Evolutionary conservation across 2,888 invertebrate species (phyloP), one percentile per base, ranked within the genome.

Genomic region (Heterodera filipjevi): DNA sequence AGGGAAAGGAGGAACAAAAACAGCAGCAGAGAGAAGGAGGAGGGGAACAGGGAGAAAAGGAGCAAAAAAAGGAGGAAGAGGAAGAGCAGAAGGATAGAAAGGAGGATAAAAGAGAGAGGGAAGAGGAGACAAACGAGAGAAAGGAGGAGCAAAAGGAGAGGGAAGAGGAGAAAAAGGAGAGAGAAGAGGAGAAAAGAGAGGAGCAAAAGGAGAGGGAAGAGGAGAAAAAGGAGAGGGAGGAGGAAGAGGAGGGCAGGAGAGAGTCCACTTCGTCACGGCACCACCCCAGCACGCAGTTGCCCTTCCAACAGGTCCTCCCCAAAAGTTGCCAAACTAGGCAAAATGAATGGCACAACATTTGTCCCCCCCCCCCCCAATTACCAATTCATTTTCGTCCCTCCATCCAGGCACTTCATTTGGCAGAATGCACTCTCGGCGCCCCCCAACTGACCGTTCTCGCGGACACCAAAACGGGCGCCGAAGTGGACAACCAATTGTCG

Each of bases 391-490:
- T n/a, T n/a, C n/a, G n/a, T n/a, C n/a, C n/a, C n/a, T n/a, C n/a
- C n/a, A 53, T 8, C 6, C 44, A 75, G 75, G 66, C 75, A 27
- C 66, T 75, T 53, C 66, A 75, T 12, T 46, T 75, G 44, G 75
- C 75, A 19, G 75, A 75, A 44, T 53, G 35, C 30, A 66, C 68
- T 0, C 59, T 75, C 22, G 75, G 75, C 16, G 66, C 68, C 16
- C 75, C 75, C 46, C 75, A 75, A 35, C n/a, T 75, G 66, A 27
- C 75, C 44, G 66, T 75, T 32, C 66, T 75, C 46, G 75, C 75
- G n/a, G 75, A 75, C 8, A 75, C 68, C 39, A 64, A 75, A 75
- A 64, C 44, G 44, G 30, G 30, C 12, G 32, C 19, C 10, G 75
- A 75, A 64, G 19, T 35, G 35, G 68, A 68, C 68, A 68, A 75